Evolutionary conservation across 2,888 invertebrate species (phyloP).

Genomic region (Drosophila algonquin): DNA sequence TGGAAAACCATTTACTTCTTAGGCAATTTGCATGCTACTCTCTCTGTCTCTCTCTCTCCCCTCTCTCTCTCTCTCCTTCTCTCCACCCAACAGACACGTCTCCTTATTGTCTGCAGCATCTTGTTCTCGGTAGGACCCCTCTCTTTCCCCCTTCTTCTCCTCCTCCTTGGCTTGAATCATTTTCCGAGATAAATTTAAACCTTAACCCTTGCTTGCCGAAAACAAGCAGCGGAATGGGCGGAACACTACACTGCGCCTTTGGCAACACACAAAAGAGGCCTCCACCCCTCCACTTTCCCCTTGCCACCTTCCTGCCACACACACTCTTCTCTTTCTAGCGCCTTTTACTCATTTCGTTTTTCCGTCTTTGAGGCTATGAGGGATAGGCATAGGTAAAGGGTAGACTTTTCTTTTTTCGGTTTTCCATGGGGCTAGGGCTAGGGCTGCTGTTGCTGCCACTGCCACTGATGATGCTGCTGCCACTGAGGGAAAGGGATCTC

Average conservation of each 20-base stretch:
- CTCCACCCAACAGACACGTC: slow-evolving; percentile 1
- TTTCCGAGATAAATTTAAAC: slow-evolving; percentile 30
- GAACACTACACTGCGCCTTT: slow-evolving; percentile 51
- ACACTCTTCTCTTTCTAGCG: slow-evolving; percentile 53
- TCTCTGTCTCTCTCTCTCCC: not conserved
- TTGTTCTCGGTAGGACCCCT: not conserved
- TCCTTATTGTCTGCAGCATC: slow-evolving; percentile 15
- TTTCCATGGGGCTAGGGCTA: slow-evolving; percentile 10
- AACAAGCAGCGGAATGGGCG: slow-evolving; percentile 21
- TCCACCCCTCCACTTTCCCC: not conserved
- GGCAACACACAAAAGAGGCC: slow-evolving; percentile 59
- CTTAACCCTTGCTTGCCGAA: slow-evolving; percentile 56
- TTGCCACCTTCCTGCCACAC: slow-evolving; percentile 11
- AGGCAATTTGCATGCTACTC: not conserved
- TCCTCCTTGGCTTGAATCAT: slow-evolving; percentile 19
- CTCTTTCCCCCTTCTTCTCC: not conserved
- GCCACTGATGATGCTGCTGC: slow-evolving; percentile 7
- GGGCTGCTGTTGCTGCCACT: slow-evolving; percentile 4
- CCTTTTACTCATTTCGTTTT: slow-evolving; percentile 63
- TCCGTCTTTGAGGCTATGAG: slow-evolving; percentile 13
- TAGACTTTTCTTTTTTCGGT: slow-evolving; percentile 23
- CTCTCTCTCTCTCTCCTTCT: not conserved
- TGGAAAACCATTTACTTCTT: not conserved
- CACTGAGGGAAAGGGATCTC: slow-evolving; percentile 31
- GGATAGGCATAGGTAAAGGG: slow-evolving; percentile 17